Percentiles rank a stretch among this genome's conserved stretches.
Evolutionary conservation across 2,797 vertebrate genomes (phyloP).

Genomic region (Danio kyathit): DNA sequence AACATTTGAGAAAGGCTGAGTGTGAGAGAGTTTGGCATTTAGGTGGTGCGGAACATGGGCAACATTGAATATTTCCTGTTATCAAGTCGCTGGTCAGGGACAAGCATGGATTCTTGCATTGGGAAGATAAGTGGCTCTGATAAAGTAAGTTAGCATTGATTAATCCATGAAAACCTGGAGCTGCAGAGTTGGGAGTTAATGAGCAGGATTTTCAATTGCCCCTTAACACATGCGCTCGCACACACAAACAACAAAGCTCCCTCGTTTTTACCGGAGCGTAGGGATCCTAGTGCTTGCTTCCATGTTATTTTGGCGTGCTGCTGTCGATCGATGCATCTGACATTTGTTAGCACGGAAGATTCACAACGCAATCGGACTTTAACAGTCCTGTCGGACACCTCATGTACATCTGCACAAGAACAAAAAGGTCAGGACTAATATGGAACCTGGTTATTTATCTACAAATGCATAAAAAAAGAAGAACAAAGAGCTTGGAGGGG

Average conservation of each 20-base stretch:
- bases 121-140: constrained; percentile 87
- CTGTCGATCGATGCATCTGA: constrained; percentile 80
- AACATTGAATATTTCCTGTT: constrained; percentile 81
- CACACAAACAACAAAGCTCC: constrained; percentile 40
- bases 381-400: constrained; percentile 68
- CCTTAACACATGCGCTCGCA: constrained; percentile 64
- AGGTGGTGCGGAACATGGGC: constrained; percentile 52
- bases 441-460: constrained; percentile 79
- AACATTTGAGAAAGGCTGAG: constrained; percentile 72
- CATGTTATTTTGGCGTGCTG: constrained; percentile 77
- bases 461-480: constrained; percentile 73
- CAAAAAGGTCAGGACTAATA: constrained; percentile 78
- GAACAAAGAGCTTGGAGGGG: constrained; percentile 58
- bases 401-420: constrained; percentile 67
- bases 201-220: constrained; percentile 82
- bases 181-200: constrained; percentile 82
- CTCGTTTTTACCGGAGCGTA: constrained; percentile 67
- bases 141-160: constrained; percentile 89
- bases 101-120: constrained; percentile 84
- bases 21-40: constrained; percentile 61
- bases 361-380: constrained; percentile 75
- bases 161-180: constrained; percentile 85
- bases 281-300: constrained; percentile 65
- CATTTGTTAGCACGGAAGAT: constrained; percentile 81
- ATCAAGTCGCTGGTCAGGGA: constrained; percentile 78